Conservation (phyloP, 1,140 invertebrate species). For the Pseudomyrmex flavicornis region DNA sequence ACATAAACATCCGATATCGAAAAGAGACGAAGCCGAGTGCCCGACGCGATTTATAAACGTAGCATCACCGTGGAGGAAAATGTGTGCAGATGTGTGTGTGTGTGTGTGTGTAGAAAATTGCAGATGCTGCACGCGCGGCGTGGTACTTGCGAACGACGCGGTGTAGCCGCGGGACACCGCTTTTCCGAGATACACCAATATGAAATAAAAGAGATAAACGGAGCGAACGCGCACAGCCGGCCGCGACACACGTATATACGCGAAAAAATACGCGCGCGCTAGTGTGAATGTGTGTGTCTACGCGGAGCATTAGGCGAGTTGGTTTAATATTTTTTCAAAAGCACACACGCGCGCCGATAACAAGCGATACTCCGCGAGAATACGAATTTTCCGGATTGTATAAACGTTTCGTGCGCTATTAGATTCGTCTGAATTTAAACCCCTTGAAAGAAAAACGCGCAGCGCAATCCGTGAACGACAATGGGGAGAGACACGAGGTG, state of each 20-base stretch:
- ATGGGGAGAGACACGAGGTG: not conserved
- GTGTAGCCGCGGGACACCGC: constrained; percentile 29
- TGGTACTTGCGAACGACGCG: constrained; percentile 15
- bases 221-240: not conserved
- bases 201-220: constrained; percentile 65
- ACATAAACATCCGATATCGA: constrained; percentile 51
- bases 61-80: constrained; percentile 29
- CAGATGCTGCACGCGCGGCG: constrained; percentile 36
- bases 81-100: constrained; percentile 6
- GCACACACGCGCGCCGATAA: constrained; percentile 40
- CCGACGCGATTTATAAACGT: constrained; percentile 20
- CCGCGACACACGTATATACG: not conserved
- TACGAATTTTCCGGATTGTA: constrained; percentile 60
- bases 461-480: too few relatives aligned
- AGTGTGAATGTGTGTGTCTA: not conserved
- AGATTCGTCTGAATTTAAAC: constrained; percentile 1
- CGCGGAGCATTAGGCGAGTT: constrained; percentile 3
- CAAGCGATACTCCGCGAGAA: constrained; percentile 28
- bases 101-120: constrained; percentile 56
- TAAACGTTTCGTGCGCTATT: constrained; percentile 50
- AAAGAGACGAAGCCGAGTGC: constrained; percentile 35
- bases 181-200: constrained; percentile 58
- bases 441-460: not conserved
- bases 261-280: not conserved
- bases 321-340: constrained; percentile 31